A percentile compares a stretch with the other conserved stretches of the same genome.
phyloP scores from a whole-genome alignment of 2,113 vertebrate genomes.

The Poeciliopsis occidentalis region DNA sequence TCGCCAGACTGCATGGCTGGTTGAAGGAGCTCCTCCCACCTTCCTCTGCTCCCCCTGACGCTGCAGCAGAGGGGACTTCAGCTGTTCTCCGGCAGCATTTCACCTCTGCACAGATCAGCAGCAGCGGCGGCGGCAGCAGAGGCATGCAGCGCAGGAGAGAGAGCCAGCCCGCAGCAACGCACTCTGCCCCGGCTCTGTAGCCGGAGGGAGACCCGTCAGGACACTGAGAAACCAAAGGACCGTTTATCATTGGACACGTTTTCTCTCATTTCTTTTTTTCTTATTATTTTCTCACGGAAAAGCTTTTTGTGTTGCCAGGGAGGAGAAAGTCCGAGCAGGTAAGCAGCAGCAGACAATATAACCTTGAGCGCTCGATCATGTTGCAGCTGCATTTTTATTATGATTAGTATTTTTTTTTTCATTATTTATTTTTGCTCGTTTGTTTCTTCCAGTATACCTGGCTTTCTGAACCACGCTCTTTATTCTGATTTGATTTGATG shows the following conservation, averaged over 20 bases:
- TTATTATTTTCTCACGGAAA: background rate
- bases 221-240: constrained; percentile 6
- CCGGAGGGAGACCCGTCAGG: background rate
- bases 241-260: background rate
- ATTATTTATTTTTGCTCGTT: background rate
- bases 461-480: background rate
- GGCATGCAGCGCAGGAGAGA: constrained; percentile 12
- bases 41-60: constrained; percentile 47
- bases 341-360: constrained; percentile 58
- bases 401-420: background rate
- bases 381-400: background rate
- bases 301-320: constrained; percentile 62
- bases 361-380: constrained; percentile 37
- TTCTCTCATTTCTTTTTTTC: background rate
- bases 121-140: constrained; percentile 18
- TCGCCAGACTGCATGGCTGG: constrained; percentile 41
- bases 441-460: background rate
- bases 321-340: constrained; percentile 71
- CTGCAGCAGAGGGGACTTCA: constrained; percentile 62
- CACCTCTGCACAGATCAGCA: constrained; percentile 66
- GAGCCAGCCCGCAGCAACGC: constrained; percentile 16
- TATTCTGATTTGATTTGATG: background rate
- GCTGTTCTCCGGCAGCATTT: constrained; percentile 46
- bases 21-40: constrained; percentile 70
- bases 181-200: background rate